Conservation (phyloP, 2,113 vertebrate genomes). For the Syngnathus scovelli region DNA sequence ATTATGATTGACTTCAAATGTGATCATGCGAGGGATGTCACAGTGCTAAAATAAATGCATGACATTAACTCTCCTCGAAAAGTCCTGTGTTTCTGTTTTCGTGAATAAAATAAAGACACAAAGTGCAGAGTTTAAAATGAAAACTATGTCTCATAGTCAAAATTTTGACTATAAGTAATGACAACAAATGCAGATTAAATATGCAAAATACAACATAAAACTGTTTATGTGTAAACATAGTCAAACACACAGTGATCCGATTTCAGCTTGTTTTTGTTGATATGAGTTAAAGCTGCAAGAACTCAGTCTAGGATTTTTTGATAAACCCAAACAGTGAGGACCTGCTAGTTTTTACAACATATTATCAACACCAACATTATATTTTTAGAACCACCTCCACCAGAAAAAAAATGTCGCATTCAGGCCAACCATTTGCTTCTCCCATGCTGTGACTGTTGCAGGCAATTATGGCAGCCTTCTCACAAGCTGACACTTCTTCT, state of each 20-base stretch:
- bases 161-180: not conserved
- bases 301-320: not conserved
- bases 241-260: too few relatives aligned
- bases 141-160: not conserved
- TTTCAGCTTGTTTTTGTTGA: too few relatives aligned
- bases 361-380: not conserved
- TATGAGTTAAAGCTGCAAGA: not conserved
- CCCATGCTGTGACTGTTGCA: slow-evolving; percentile 30
- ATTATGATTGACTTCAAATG: slow-evolving; percentile 30
- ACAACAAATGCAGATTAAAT: too few relatives aligned
- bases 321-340: too few relatives aligned
- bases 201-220: too few relatives aligned
- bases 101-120: not conserved
- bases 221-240: too few relatives aligned
- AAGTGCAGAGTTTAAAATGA: too few relatives aligned
- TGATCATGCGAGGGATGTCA: slow-evolving; percentile 38
- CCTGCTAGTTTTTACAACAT: not conserved
- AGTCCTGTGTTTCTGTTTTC: slow-evolving; percentile 12
- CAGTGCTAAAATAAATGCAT: slow-evolving; percentile 67
- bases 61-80: slow-evolving; percentile 42
- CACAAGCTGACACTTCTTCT: not conserved
- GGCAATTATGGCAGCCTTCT: slow-evolving; percentile 32
- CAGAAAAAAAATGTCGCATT: slow-evolving; percentile 32
- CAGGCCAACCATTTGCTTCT: slow-evolving; percentile 24
- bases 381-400: slow-evolving; percentile 48